Evolutionary conservation across 2,888 invertebrate species (phyloP).

Genomic region (Meiosimyza platycephala): DNA sequence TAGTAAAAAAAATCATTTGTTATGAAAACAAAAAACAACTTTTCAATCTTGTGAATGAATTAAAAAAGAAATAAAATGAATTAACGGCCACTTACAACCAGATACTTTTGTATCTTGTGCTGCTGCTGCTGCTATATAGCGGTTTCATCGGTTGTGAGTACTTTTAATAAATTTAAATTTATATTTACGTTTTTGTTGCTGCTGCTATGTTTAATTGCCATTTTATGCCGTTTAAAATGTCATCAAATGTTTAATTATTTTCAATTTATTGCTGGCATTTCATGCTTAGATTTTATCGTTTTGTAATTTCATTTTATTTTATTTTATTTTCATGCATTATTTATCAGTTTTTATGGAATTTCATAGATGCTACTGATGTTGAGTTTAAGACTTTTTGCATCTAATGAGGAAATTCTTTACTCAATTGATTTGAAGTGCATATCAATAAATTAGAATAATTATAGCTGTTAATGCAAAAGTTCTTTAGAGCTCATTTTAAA

Average conservation of each 20-base stretch:
- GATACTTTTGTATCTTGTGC: neutral
- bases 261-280: constrained; percentile 25
- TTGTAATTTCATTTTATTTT: constrained; percentile 5
- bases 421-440: too few species aligned
- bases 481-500: too few species aligned
- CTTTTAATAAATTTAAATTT: constrained; percentile 3
- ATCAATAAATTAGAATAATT: too few species aligned
- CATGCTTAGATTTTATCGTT: constrained; percentile 24
- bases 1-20: neutral
- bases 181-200: neutral
- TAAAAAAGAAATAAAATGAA: neutral
- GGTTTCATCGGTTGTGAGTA: too few species aligned
- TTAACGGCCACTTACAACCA: neutral
- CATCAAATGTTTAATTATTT: constrained; percentile 37
- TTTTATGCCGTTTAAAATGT: constrained; percentile 19
- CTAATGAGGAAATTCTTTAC: neutral
- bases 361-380: neutral
- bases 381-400: neutral
- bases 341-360: constrained; percentile 15
- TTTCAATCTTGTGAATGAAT: constrained; percentile 15
- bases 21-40: neutral
- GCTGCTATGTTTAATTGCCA: neutral
- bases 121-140: neutral
- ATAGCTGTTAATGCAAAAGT: too few species aligned
- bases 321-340: constrained; percentile 18